Conservation (phyloP, 2,797 vertebrate genomes). For the Anomalospiza imberbis region DNA sequence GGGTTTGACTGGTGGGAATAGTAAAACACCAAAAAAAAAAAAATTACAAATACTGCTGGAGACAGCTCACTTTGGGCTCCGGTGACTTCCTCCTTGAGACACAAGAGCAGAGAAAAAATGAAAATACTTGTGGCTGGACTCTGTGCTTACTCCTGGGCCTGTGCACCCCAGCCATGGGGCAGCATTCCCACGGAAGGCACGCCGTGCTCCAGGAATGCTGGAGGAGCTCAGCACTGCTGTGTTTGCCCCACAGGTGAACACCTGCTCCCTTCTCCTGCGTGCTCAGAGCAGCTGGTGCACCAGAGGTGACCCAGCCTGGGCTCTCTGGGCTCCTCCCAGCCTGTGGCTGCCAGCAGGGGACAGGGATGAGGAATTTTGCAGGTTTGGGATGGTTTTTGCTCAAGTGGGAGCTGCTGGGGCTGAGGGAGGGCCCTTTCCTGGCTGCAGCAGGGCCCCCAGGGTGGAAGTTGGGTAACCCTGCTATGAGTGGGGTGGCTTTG, state of each 20-base stretch:
- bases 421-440: background rate
- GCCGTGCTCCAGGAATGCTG: background rate
- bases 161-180: accelerated
- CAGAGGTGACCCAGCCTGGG: background rate
- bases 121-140: accelerated
- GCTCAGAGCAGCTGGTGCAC: background rate
- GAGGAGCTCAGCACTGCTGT: background rate
- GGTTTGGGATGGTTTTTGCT: background rate
- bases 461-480: constrained; percentile 36
- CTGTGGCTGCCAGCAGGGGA: background rate
- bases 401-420: background rate
- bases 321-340: background rate
- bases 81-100: background rate
- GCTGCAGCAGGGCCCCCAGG: background rate
- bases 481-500: background rate
- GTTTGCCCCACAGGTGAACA: accelerated
- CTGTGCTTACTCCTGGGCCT: background rate
- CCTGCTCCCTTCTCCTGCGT: accelerated
- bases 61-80: background rate
- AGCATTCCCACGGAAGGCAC: background rate
- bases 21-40: background rate
- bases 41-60: background rate
- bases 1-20: background rate
- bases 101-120: background rate
- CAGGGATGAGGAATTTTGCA: background rate